Percentiles rank a stretch among this genome's conserved stretches.
Conservation (phyloP, 2,888 invertebrate species). For the Octonoba sinensis region DNA sequence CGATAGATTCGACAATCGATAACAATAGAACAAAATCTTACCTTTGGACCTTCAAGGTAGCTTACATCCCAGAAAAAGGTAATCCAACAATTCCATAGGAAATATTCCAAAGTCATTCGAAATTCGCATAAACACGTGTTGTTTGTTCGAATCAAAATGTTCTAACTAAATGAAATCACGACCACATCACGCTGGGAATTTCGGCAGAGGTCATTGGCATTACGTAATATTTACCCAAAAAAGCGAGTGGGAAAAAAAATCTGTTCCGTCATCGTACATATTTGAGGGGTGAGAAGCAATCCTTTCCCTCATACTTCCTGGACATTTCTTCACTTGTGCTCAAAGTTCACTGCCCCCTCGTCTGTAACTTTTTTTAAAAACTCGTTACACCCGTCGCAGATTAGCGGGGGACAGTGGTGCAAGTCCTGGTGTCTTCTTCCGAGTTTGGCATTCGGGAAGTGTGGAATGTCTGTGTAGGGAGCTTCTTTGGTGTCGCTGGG, state of each 20-base stretch:
- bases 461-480: too few species aligned
- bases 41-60: too few species aligned
- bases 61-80: too few species aligned
- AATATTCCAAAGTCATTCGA: too few species aligned
- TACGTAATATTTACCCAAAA: conserved; percentile 18
- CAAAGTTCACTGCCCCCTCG: conserved; percentile 49
- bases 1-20: too few species aligned
- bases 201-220: conserved; percentile 47
- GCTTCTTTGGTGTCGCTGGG: too few species aligned
- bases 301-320: conserved; percentile 50
- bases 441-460: too few species aligned
- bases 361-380: conserved; percentile 14
- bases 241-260: conserved; percentile 8
- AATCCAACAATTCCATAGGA: too few species aligned
- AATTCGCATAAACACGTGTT: conserved; percentile 15
- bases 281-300: conserved; percentile 32
- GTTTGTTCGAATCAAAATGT: conserved; percentile 25
- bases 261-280: conserved; percentile 31
- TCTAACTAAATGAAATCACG: conserved; percentile 33
- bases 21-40: too few species aligned
- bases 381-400: conserved; percentile 17
- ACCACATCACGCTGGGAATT: conserved; percentile 18
- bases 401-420: conserved; percentile 1
- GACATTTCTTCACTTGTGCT: conserved; percentile 37
- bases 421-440: conserved; percentile 5